phyloP scores from a whole-genome alignment of 2,888 invertebrate genomes.

The Druceiella hillmani region DNA sequence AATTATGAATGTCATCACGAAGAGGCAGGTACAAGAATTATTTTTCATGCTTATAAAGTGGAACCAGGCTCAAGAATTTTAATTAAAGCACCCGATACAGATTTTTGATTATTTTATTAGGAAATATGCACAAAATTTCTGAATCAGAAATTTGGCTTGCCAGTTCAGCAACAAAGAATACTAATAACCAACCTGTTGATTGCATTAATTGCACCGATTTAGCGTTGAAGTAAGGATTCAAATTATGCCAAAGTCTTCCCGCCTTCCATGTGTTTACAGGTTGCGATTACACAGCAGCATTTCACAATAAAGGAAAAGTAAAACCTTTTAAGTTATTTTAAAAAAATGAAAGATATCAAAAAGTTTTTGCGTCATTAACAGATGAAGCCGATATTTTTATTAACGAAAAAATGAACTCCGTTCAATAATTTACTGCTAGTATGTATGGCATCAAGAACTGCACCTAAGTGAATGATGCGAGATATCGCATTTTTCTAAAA shows the following conservation, averaged over 20 bases:
- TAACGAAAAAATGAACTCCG: constrained; percentile 27
- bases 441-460: constrained; percentile 29
- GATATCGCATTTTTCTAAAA: constrained; percentile 27
- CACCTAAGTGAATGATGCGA: constrained; percentile 27
- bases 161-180: no score
- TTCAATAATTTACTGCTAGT: constrained; percentile 29
- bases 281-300: constrained; percentile 27
- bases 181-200: no score
- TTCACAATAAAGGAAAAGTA: constrained; percentile 28
- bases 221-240: background rate
- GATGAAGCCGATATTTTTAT: no score
- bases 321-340: constrained; percentile 26
- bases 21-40: no score
- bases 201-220: no score
- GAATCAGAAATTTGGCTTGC: constrained; percentile 10
- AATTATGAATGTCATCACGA: no score
- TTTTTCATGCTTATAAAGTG: no score
- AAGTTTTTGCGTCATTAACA: constrained; percentile 28
- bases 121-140: no score
- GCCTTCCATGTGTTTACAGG: constrained; percentile 28
- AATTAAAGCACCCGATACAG: no score
- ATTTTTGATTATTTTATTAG: no score
- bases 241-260: constrained; percentile 18
- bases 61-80: no score
- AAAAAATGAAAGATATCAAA: constrained; percentile 27